Conservation (phyloP, 2,888 invertebrate genomes). For the Bruchidius siliquastri region DNA sequence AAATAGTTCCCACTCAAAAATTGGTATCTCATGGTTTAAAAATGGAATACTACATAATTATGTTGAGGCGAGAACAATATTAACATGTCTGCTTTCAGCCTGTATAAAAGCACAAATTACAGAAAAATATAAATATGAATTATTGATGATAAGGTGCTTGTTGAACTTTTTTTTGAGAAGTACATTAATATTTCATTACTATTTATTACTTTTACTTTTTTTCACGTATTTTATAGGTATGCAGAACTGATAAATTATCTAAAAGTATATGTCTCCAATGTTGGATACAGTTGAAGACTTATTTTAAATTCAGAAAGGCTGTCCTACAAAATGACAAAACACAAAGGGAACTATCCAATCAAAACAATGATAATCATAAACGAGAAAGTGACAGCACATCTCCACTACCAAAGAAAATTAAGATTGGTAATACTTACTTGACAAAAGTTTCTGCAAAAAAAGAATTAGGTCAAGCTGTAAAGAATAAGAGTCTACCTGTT, state of each 20-base stretch:
- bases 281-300: constrained; percentile 26
- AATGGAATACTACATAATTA: no score
- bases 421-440: background rate
- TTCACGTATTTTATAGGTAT: constrained; percentile 23
- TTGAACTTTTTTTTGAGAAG: no score
- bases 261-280: constrained; percentile 36
- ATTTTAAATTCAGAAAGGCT: constrained; percentile 33
- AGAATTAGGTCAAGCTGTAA: background rate
- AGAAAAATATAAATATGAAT: no score
- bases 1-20: no score
- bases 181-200: no score
- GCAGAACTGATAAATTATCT: constrained; percentile 31
- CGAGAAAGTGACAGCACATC: background rate
- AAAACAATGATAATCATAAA: constrained; percentile 1
- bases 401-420: constrained; percentile 2
- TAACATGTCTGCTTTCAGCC: no score
- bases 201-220: background rate
- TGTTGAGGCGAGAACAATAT: no score
- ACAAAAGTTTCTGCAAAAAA: background rate
- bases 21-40: no score
- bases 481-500: background rate
- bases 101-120: no score
- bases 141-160: no score
- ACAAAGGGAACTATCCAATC: constrained; percentile 14
- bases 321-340: constrained; percentile 32